Evolutionary conservation across 2,797 vertebrate genomes (phyloP), one percentile per base, ranked within the genome.

Genomic region (Chiroxiphia lanceolata): DNA sequence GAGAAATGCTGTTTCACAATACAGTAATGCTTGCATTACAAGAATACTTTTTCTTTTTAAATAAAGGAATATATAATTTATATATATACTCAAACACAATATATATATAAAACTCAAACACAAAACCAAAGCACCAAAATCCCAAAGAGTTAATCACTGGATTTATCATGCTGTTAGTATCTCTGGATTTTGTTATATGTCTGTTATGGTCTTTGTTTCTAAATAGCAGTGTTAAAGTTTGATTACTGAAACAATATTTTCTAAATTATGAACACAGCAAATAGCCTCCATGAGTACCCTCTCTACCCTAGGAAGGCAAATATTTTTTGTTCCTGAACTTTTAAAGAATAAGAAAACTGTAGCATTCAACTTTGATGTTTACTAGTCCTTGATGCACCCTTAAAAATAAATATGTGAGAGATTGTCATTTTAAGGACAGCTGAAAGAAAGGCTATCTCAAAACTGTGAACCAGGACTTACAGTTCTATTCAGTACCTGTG

Each of bases 171-270:
- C 15, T 1, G 0, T 78, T 74, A 23, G 5, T 85, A 18, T 72
- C 47, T 57, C 17, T 83, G 50, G 18, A 21, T 36, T 86, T 93
- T 81, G 50, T 83, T 79, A 13, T 22, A 23, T 3, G 1, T 88
- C 44, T 89, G 4, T 64, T 51, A 51, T 6, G 17, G 47, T 56
- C 18, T 83, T 27, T 75, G n/a, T 8, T 64, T 90, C 51, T 80
- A 74, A 95, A 77, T 26, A 87, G 34, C 48, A 71, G 13, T 1
- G 2, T 80, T 82, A 38, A 83, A 51, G 56, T 85, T 80, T 89
- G 65, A 65, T 88, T 81, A 71, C 79, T 93, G 70, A 83, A 89
- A 80, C 25, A 90, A 47, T 89, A 68, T 88, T 93, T 90, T 69
- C 21, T 51, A 34, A 94, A 48, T 86, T 67, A 48, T 17, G 5